Percentiles rank a stretch among this genome's conserved stretches.
Conservation (phyloP, 2,888 invertebrate genomes). For the Drosophila antonietae region DNA sequence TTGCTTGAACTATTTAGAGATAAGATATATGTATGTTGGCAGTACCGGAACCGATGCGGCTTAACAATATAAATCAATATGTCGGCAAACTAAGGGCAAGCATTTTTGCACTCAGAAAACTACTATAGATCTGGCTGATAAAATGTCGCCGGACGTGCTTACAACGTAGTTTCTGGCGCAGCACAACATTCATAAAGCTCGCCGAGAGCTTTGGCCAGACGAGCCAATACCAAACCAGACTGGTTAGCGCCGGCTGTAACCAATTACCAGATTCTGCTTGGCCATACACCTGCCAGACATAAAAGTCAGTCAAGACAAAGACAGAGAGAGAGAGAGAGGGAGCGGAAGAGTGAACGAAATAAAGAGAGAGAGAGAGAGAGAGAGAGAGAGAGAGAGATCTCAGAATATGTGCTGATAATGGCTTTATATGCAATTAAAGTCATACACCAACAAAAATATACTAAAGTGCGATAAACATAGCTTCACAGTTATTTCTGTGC, state of each 20-base stretch:
- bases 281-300: not conserved
- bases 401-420: conserved; percentile 17
- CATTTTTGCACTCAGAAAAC: conserved; percentile 6
- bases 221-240: conserved; percentile 52
- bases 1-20: conserved; percentile 11
- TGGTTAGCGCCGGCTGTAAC: conserved; percentile 70
- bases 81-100: conserved; percentile 5
- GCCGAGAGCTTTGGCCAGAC: conserved; percentile 21
- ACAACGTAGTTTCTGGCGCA: conserved; percentile 35
- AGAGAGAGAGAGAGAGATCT: not conserved
- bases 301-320: not conserved
- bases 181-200: not conserved
- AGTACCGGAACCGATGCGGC: conserved; percentile 16
- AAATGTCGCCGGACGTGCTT: conserved; percentile 26
- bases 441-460: conserved; percentile 5
- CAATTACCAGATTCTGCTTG: conserved; percentile 48
- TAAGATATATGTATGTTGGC: conserved; percentile 31
- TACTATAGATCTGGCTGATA: conserved; percentile 45
- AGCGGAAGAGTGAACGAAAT: not conserved
- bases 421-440: conserved; percentile 18
- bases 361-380: not conserved
- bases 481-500: not conserved
- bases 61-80: conserved; percentile 15
- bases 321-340: not conserved
- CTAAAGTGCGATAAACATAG: conserved; percentile 11